Conservation (phyloP, 2,113 vertebrate species). For the Psilopsiagon aymara region DNA sequence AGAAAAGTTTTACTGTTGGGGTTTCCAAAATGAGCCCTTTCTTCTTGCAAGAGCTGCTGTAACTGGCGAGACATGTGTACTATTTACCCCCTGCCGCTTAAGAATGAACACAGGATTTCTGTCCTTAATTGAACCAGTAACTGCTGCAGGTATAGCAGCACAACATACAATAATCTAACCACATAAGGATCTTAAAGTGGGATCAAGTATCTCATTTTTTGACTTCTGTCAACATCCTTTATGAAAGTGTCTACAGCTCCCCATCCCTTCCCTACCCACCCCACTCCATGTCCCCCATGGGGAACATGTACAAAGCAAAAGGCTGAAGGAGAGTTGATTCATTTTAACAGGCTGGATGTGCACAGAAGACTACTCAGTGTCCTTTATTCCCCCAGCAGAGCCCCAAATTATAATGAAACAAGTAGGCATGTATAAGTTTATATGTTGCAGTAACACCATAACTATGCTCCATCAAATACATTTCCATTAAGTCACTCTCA, state of each 20-base stretch:
- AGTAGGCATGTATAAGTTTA: background rate
- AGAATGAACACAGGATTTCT: background rate
- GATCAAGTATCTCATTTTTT: background rate
- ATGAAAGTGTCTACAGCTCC: background rate
- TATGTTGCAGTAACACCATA: background rate
- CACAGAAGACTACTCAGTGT: background rate
- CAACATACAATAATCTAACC: background rate
- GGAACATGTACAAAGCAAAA: background rate
- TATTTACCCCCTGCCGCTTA: background rate
- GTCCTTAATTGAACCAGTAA: background rate
- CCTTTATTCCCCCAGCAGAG: background rate
- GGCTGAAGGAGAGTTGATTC: background rate
- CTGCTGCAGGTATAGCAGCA: background rate
- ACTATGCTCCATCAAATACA: background rate
- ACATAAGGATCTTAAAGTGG: background rate
- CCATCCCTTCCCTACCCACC: background rate
- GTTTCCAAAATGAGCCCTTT: background rate
- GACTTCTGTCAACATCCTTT: background rate
- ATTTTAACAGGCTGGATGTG: background rate
- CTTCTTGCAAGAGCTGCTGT: background rate
- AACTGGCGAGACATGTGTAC: background rate
- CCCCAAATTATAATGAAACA: background rate
- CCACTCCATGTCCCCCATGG: background rate
- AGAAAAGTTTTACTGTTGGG: background rate
- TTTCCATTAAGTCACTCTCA: conserved; percentile 51